A percentile compares a stretch with the other conserved stretches of the same genome.
phyloP scores from a whole-genome alignment of 1,140 invertebrate genomes.

The Lucilia sericata region DNA sequence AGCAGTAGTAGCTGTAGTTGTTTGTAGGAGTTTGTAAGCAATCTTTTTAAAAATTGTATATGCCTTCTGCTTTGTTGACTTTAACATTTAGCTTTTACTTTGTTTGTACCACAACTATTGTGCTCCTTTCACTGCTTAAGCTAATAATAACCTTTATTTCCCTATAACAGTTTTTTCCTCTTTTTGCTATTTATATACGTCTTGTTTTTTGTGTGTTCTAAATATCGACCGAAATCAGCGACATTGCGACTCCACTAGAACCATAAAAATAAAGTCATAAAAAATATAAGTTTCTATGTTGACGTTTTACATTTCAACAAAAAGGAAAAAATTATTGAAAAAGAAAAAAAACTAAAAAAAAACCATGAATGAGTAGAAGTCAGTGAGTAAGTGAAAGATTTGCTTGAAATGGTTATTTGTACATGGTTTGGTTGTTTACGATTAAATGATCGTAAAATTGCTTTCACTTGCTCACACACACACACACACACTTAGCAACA shows the following conservation, averaged over 20 bases:
- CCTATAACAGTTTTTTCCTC: no score
- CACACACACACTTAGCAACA: background rate
- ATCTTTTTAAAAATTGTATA: no score
- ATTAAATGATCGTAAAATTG: slow-evolving; percentile 21
- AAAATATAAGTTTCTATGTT: slow-evolving; percentile 30
- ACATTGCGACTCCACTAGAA: slow-evolving; percentile 33
- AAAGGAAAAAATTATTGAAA: no score
- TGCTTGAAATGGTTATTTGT: background rate
- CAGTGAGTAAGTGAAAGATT: background rate
- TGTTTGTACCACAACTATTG: background rate
- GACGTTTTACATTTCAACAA: slow-evolving; percentile 25
- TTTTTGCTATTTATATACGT: background rate
- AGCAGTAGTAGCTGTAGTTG: no score
- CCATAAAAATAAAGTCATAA: slow-evolving; percentile 43
- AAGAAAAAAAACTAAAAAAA: no score
- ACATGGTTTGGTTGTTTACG: background rate
- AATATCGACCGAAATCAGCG: slow-evolving; percentile 34
- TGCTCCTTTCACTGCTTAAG: background rate
- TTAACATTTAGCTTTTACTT: slow-evolving; percentile 7
- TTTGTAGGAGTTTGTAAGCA: no score
- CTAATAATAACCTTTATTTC: slow-evolving; percentile 38
- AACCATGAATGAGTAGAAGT: background rate
- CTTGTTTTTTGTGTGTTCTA: slow-evolving; percentile 30
- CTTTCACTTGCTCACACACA: slow-evolving; percentile 14
- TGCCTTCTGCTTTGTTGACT: slow-evolving; percentile 22